Conservation (phyloP, 1,140 invertebrate species). For the Macrobrachium nipponense region DNA sequence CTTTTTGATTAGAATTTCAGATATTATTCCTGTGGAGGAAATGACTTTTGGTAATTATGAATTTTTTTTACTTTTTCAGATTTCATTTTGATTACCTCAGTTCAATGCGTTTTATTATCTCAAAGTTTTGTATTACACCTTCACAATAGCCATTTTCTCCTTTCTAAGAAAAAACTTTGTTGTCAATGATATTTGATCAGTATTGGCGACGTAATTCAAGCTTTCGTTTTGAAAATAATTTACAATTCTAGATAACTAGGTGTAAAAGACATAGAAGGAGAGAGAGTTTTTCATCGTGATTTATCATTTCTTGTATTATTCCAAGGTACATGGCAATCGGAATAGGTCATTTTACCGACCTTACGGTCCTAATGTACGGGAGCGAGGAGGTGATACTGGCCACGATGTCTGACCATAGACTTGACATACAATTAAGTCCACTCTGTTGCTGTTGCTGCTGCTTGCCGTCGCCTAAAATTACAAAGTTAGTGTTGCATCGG, state of each 20-base stretch:
- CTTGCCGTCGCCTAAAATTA: background rate
- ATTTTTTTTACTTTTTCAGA: no score
- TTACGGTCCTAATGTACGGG: constrained; percentile 21
- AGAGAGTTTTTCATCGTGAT: background rate
- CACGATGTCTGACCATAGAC: background rate
- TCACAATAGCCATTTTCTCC: no score
- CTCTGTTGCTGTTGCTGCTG: constrained; percentile 17
- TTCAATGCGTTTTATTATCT: no score
- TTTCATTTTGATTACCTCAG: no score
- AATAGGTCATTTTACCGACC: constrained; percentile 41
- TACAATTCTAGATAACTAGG: background rate
- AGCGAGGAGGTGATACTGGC: constrained; percentile 29
- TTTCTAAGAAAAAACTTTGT: no score
- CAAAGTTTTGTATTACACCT: no score
- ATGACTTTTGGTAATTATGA: no score
- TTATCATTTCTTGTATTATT: background rate
- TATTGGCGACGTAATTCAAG: no score
- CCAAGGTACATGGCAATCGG: constrained; percentile 28
- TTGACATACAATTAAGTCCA: constrained; percentile 7
- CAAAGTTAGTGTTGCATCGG: background rate
- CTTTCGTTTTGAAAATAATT: background rate
- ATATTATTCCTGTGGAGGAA: no score
- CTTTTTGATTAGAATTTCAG: no score
- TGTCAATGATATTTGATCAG: no score
- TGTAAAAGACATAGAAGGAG: background rate